A percentile compares a stretch with the other conserved stretches of the same genome.
Conservation (phyloP, 2,797 vertebrate species). For the Loriculus beryllinus region DNA sequence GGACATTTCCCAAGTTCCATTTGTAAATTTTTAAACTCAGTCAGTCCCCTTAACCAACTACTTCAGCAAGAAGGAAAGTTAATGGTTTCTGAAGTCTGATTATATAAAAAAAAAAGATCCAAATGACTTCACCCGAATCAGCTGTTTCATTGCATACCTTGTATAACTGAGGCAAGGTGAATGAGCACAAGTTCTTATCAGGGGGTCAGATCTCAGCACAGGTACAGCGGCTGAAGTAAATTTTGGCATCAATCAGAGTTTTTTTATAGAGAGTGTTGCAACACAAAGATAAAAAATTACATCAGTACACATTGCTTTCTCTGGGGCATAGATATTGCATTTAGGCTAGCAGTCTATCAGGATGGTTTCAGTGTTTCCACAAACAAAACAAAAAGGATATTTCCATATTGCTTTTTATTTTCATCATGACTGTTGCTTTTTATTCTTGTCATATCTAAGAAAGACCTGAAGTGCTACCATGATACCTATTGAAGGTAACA, state of each 20-base stretch:
- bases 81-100: neutral
- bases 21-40: neutral
- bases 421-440: neutral
- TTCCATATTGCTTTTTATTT: neutral
- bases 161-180: neutral
- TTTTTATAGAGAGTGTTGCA: neutral
- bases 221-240: neutral
- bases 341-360: neutral
- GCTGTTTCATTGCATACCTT: neutral
- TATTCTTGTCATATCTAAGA: neutral
- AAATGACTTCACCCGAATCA: neutral
- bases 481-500: neutral
- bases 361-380: neutral
- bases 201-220: neutral
- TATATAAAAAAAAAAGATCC: neutral
- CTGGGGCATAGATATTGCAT: neutral
- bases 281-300: slow-evolving; percentile 6
- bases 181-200: neutral
- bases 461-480: neutral
- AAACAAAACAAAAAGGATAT: neutral
- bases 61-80: neutral
- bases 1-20: neutral
- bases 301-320: neutral
- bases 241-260: neutral
- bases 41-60: neutral